phyloP scores from a whole-genome alignment of 2,113 vertebrate genomes.

The Leptobrachium leishanense region DNA sequence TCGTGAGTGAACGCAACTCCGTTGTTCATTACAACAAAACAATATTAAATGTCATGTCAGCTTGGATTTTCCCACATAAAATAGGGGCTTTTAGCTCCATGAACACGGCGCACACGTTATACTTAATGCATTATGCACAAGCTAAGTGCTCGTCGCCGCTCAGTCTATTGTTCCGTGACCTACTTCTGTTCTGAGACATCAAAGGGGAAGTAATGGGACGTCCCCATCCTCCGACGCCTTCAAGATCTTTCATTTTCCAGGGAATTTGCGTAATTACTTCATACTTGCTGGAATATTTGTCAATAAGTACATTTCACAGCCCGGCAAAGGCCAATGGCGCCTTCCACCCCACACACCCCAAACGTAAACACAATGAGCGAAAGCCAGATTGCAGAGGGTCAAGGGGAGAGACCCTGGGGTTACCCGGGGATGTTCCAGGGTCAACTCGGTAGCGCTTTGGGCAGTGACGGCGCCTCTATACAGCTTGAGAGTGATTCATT shows the following conservation, averaged over 20 bases:
- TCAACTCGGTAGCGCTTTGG: too few relatives aligned
- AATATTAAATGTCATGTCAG: constrained; percentile 98
- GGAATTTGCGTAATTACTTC: neutral
- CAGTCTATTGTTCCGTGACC: constrained; percentile 93
- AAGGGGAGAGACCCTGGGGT: too few relatives aligned
- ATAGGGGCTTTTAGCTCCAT: constrained; percentile 84
- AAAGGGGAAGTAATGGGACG: constrained; percentile 58
- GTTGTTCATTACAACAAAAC: constrained; percentile 87
- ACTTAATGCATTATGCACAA: constrained; percentile 98
- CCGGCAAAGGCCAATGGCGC: too few relatives aligned
- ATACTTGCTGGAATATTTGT: neutral
- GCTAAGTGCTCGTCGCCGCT: constrained; percentile 85
- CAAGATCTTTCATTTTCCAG: neutral
- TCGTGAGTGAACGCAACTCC: constrained; percentile 89
- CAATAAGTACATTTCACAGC: too few relatives aligned
- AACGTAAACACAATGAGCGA: too few relatives aligned
- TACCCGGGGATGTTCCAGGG: too few relatives aligned
- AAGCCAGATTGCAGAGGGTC: too few relatives aligned
- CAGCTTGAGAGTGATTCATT: too few relatives aligned
- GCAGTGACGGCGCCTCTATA: too few relatives aligned
- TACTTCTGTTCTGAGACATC: constrained; percentile 81
- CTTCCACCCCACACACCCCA: too few relatives aligned
- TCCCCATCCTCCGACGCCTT: neutral
- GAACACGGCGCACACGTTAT: constrained; percentile 88
- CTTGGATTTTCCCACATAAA: constrained; percentile 91